phyloP scores from a whole-genome alignment of 2,888 invertebrate genomes.

The Schrankia costaestrigalis region DNA sequence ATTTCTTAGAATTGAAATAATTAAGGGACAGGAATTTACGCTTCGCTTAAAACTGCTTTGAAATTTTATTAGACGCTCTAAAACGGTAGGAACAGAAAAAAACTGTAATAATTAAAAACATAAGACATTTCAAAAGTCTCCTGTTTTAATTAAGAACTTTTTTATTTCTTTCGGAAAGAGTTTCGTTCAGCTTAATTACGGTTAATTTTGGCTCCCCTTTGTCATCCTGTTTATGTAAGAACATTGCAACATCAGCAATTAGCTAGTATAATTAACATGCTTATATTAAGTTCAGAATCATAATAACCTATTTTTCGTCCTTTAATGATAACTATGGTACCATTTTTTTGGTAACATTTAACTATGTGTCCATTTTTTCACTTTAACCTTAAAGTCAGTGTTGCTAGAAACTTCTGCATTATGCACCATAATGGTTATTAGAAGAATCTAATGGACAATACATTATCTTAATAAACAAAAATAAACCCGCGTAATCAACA shows the following conservation, averaged over 20 bases:
- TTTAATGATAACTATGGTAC: background rate
- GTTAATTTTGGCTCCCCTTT: slow-evolving; percentile 52
- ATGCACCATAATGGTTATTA: too few species aligned
- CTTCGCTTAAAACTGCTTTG: slow-evolving; percentile 15
- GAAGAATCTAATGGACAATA: too few species aligned
- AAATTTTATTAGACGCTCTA: slow-evolving; percentile 22
- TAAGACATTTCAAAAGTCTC: slow-evolving; percentile 54
- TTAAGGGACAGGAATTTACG: slow-evolving; percentile 9
- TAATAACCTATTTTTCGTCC: slow-evolving; percentile 14
- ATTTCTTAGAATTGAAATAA: slow-evolving; percentile 18
- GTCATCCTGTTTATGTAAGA: slow-evolving; percentile 53
- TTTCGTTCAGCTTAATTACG: slow-evolving; percentile 64
- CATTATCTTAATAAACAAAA: too few species aligned
- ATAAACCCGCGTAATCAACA: too few species aligned
- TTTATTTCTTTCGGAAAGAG: slow-evolving; percentile 56
- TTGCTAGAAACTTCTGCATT: too few species aligned
- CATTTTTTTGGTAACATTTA: background rate
- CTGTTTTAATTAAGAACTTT: slow-evolving; percentile 67
- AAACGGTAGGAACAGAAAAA: slow-evolving; percentile 19
- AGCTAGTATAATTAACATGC: slow-evolving; percentile 47
- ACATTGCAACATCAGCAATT: slow-evolving; percentile 44
- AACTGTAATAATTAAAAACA: slow-evolving; percentile 61
- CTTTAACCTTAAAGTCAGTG: too few species aligned
- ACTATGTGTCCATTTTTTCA: too few species aligned
- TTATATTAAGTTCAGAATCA: slow-evolving; percentile 42